These are phyloP conservation scores for Geococcyx californianus DNA, from an alignment of 2,113 vertebrate genomes.

Conservation along the genomic window DNA sequence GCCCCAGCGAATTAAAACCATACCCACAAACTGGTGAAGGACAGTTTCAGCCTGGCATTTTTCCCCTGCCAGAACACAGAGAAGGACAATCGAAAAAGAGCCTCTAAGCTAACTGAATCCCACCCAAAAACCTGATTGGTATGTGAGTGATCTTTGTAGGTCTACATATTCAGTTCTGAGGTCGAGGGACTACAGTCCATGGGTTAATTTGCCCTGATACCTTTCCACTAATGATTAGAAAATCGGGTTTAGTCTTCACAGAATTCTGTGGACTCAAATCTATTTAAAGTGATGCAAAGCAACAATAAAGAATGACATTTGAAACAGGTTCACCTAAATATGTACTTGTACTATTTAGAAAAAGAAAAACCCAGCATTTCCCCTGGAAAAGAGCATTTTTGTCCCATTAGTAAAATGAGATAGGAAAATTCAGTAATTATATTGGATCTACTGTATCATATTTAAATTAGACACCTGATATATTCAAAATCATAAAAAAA, in stretches of 20 bases:
- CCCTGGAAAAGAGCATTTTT: not conserved
- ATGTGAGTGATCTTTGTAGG: not conserved
- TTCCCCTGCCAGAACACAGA: not conserved
- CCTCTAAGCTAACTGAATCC: not conserved
- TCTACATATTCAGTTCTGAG: not conserved
- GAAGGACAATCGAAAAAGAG: not conserved
- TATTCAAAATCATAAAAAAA: not conserved
- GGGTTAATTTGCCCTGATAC: not conserved
- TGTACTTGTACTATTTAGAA: not conserved
- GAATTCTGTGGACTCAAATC: not conserved
- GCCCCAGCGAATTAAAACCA: not conserved
- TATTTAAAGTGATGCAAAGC: not conserved
- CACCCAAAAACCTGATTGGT: accelerated
- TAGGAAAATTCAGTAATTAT: not conserved
- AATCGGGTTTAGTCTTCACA: not conserved
- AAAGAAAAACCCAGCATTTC: not conserved
- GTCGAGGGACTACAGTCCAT: not conserved
- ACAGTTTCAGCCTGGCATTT: not conserved
- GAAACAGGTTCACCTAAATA: not conserved
- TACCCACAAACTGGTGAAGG: not conserved
- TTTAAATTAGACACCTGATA: not conserved
- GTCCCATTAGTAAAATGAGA: not conserved
- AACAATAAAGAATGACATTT: not conserved
- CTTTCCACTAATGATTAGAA: not conserved
- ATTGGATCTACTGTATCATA: not conserved